phyloP scores from a whole-genome alignment of 1,140 invertebrate species.

The Eupeodes corollae region DNA sequence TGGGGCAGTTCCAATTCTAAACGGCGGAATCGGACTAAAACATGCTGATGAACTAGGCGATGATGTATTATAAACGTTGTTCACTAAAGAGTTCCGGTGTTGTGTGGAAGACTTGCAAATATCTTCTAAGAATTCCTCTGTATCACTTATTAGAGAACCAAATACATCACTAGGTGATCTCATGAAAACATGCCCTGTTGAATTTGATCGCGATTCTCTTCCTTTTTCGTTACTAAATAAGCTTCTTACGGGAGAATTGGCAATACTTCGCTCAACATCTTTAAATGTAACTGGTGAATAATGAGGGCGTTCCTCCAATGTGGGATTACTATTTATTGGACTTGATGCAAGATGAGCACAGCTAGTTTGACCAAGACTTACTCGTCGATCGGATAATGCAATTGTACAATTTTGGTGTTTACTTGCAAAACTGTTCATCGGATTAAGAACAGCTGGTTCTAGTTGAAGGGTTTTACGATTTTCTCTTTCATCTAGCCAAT shows the following conservation, averaged over 20 bases:
- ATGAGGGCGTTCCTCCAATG: slow-evolving; percentile 47
- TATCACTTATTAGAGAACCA: slow-evolving; percentile 43
- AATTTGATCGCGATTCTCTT: slow-evolving; percentile 47
- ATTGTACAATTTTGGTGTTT: not conserved
- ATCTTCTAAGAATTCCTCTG: slow-evolving; percentile 45
- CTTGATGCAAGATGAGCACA: slow-evolving; percentile 17
- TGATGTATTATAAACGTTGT: slow-evolving; percentile 8
- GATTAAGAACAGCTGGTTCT: slow-evolving; percentile 15
- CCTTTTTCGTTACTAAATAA: slow-evolving; percentile 18
- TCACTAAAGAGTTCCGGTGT: slow-evolving; percentile 19
- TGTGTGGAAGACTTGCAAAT: slow-evolving; percentile 35
- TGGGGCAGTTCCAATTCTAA: slow-evolving; percentile 32
- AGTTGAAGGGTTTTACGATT: slow-evolving; percentile 43
- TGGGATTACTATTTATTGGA: slow-evolving; percentile 10
- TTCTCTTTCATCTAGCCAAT: slow-evolving; percentile 68
- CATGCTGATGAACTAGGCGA: slow-evolving; percentile 12
- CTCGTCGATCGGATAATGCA: slow-evolving; percentile 29
- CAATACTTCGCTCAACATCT: slow-evolving; percentile 61
- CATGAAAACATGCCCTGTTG: slow-evolving; percentile 44
- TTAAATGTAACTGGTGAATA: slow-evolving; percentile 79
- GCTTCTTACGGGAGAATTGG: slow-evolving; percentile 54
- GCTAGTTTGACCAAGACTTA: slow-evolving; percentile 12
- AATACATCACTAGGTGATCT: slow-evolving; percentile 41
- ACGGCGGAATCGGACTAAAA: slow-evolving; percentile 28
- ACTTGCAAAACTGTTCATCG: slow-evolving; percentile 11